Percentiles rank a stretch among this genome's conserved stretches.
These are phyloP conservation scores for Riparia riparia DNA, from an alignment of 2,113 vertebrate genomes.

Conservation along the genomic window DNA sequence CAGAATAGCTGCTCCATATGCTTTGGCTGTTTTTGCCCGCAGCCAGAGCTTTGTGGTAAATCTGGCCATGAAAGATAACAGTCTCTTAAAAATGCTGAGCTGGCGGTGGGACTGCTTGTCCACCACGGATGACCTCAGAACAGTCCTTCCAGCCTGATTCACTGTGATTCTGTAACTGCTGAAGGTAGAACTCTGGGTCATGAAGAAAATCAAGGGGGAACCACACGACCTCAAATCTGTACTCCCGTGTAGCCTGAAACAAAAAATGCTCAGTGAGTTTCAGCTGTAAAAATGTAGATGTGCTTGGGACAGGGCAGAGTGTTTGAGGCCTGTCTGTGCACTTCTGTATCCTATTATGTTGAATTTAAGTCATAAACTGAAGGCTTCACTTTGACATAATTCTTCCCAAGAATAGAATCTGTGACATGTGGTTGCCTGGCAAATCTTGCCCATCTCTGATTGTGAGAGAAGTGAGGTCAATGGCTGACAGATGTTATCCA, in stretches of 20 bases:
- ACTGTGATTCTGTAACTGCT: not conserved
- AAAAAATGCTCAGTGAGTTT: not conserved
- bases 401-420: not conserved
- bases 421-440: not conserved
- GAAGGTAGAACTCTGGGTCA: not conserved
- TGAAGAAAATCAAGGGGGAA: not conserved
- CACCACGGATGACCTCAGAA: not conserved
- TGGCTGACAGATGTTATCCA: not conserved
- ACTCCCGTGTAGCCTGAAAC: not conserved
- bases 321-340: not conserved
- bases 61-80: not conserved
- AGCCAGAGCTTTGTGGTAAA: constrained; percentile 30
- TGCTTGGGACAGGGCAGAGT: not conserved
- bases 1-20: constrained; percentile 58
- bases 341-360: not conserved
- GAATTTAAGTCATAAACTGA: not conserved
- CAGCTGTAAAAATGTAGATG: not conserved
- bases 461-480: constrained; percentile 35
- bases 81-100: not conserved
- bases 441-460: not conserved
- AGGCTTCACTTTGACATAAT: not conserved
- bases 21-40: not conserved
- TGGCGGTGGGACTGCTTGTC: not conserved
- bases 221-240: not conserved
- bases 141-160: not conserved